A percentile compares a stretch with the other conserved stretches of the same genome.
Evolutionary conservation across 1,140 invertebrate species (phyloP).

Genomic region (Apis cerana): DNA sequence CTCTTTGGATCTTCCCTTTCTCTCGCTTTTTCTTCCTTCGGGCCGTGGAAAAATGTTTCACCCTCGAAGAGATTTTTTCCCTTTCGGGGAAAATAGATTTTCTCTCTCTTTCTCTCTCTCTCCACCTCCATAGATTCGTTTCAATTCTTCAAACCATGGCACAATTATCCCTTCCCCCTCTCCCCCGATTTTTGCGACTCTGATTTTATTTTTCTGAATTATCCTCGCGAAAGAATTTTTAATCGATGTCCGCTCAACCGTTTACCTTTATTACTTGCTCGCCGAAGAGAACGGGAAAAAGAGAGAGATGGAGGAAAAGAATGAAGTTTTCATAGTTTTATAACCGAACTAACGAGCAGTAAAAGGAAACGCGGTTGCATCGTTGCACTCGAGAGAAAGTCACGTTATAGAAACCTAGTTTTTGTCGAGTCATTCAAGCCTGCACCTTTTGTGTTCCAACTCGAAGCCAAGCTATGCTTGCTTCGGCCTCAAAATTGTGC

Average conservation of each 20-base stretch:
- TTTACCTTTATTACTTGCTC: neutral
- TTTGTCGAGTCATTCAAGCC: neutral
- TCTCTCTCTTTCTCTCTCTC: too few relatives aligned
- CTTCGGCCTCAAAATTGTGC: too few relatives aligned
- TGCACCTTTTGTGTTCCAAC: neutral
- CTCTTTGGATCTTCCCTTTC: constrained; percentile 17
- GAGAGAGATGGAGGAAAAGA: too few relatives aligned
- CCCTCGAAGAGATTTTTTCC: neutral
- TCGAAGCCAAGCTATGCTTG: neutral
- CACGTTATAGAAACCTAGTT: neutral
- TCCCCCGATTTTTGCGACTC: neutral
- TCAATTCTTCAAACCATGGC: neutral
- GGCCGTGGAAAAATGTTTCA: neutral
- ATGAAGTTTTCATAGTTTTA: constrained; percentile 7
- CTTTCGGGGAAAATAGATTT: neutral
- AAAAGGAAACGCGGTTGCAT: too few relatives aligned
- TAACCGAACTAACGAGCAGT: neutral
- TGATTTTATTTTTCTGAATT: neutral
- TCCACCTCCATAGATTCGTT: neutral
- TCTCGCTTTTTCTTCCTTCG: neutral
- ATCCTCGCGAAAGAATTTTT: neutral
- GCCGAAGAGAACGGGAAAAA: neutral
- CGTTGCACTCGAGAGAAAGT: constrained; percentile 1
- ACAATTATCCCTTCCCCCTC: neutral
- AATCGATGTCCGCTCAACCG: neutral